phyloP scores from a whole-genome alignment of 2,113 vertebrate genomes.

The Pelmatolapia mariae region DNA sequence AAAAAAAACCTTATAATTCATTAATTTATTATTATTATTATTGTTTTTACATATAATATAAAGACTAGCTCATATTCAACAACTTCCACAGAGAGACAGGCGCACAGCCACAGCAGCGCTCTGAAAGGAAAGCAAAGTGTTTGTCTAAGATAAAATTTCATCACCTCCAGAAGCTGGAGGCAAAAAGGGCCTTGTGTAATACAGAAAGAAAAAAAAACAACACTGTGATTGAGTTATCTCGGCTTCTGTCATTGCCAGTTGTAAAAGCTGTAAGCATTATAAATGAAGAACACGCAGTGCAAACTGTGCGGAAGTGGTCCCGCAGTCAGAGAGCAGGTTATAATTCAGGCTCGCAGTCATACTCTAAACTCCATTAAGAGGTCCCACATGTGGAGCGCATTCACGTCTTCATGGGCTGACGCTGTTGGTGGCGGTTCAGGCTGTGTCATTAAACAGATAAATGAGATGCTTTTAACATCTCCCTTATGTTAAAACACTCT shows the following conservation, averaged over 20 bases:
- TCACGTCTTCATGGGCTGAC: conserved; percentile 19
- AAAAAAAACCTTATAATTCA: neutral
- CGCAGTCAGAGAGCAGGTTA: conserved; percentile 33
- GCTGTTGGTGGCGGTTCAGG: conserved; percentile 11
- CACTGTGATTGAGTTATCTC: conserved; percentile 36
- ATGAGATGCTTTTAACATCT: conserved; percentile 44
- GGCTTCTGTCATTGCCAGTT: conserved; percentile 29
- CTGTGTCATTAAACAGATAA: conserved; percentile 27
- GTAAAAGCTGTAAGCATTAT: conserved; percentile 42
- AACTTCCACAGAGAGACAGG: neutral
- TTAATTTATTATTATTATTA: neutral
- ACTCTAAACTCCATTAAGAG: conserved; percentile 51
- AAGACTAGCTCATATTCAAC: neutral
- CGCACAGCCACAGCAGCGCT: neutral
- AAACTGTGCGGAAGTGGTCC: neutral
- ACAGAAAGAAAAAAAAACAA: conserved; percentile 14
- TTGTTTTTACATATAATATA: neutral
- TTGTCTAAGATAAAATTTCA: conserved; percentile 53
- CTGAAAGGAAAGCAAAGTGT: conserved; percentile 40
- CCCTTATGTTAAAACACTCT: conserved; percentile 33
- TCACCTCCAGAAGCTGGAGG: conserved; percentile 35
- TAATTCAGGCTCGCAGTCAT: conserved; percentile 47
- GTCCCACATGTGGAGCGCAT: conserved; percentile 53
- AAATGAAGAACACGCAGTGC: conserved; percentile 17
- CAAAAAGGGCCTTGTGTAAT: neutral